These are phyloP conservation scores for Champsocephalus gunnari DNA, from an alignment of 2,797 vertebrate genomes.

Conservation along the genomic window DNA sequence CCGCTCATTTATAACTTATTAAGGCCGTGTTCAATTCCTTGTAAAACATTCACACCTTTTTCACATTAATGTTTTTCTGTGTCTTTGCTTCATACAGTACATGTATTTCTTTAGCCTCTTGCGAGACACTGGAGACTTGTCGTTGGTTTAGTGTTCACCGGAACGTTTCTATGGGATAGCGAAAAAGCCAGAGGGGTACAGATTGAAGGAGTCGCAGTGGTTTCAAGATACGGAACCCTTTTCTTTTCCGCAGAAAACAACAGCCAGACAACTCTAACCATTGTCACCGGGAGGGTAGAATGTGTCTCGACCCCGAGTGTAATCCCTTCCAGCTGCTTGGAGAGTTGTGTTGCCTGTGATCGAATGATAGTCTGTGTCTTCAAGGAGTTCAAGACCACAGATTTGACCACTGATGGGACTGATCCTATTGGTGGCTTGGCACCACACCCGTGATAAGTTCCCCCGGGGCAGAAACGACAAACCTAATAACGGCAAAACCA, in stretches of 20 bases:
- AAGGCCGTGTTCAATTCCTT: slow-evolving; percentile 63
- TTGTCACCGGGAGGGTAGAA: slow-evolving; percentile 69
- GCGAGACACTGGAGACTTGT: slow-evolving; percentile 54
- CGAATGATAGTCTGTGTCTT: slow-evolving; percentile 32
- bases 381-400: slow-evolving; percentile 45
- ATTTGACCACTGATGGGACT: slow-evolving; percentile 47
- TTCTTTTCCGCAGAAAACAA: slow-evolving; percentile 36
- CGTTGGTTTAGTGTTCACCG: slow-evolving; percentile 55
- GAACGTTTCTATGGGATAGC: slow-evolving; percentile 33
- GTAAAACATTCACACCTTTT: slow-evolving; percentile 76
- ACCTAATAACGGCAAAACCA: slow-evolving; percentile 33
- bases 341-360: slow-evolving; percentile 58
- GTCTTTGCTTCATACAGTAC: background rate
- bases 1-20: slow-evolving; percentile 68
- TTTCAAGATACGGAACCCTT: slow-evolving; percentile 46
- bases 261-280: slow-evolving; percentile 57
- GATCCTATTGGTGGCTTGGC: slow-evolving; percentile 57
- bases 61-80: slow-evolving; percentile 35
- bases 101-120: slow-evolving; percentile 27
- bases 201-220: slow-evolving; percentile 28
- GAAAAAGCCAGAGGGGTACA: slow-evolving; percentile 33
- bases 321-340: slow-evolving; percentile 76
- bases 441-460: slow-evolving; percentile 37
- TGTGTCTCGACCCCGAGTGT: slow-evolving; percentile 47
- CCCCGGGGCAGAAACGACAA: slow-evolving; percentile 12